phyloP scores from a whole-genome alignment of 2,888 invertebrate genomes.

The Ormyrus labotus region DNA sequence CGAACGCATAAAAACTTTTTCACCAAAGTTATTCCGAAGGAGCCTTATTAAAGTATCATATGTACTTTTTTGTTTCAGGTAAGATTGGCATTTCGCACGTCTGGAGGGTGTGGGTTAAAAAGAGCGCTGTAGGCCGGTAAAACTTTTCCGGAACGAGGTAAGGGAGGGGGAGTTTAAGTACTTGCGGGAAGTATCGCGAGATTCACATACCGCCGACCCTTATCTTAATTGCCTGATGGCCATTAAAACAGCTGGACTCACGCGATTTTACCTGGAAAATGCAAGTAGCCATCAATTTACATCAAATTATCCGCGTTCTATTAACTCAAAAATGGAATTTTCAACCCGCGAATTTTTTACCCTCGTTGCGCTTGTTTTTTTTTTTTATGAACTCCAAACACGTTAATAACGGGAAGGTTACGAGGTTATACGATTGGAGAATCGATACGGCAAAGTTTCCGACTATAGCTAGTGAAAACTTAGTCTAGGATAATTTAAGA shows the following conservation, averaged over 20 bases:
- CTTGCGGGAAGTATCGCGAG: slow-evolving; percentile 38
- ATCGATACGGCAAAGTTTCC: too few relatives aligned
- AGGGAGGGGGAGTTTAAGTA: slow-evolving; percentile 26
- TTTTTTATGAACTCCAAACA: neutral
- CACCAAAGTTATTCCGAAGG: too few relatives aligned
- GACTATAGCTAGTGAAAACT: too few relatives aligned
- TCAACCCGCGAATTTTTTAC: too few relatives aligned
- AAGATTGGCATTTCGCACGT: slow-evolving; percentile 1
- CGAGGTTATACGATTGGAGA: neutral
- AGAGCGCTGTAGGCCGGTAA: slow-evolving; percentile 20
- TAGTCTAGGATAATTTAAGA: too few relatives aligned
- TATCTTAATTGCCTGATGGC: slow-evolving; percentile 65
- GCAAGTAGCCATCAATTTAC: slow-evolving; percentile 39
- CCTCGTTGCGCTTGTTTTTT: too few relatives aligned
- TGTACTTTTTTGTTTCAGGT: slow-evolving; percentile 24
- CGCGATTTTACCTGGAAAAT: slow-evolving; percentile 57
- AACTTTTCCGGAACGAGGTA: slow-evolving; percentile 43
- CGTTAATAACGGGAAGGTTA: neutral
- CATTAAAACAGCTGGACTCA: slow-evolving; percentile 64
- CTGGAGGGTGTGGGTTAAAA: neutral
- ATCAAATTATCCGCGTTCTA: slow-evolving; percentile 43
- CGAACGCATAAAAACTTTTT: too few relatives aligned
- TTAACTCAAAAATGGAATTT: neutral
- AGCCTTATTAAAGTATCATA: slow-evolving; percentile 1
- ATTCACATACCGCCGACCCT: slow-evolving; percentile 46